phyloP scores from a whole-genome alignment of 2,888 invertebrate species.

The Anoplius nigerrimus region DNA sequence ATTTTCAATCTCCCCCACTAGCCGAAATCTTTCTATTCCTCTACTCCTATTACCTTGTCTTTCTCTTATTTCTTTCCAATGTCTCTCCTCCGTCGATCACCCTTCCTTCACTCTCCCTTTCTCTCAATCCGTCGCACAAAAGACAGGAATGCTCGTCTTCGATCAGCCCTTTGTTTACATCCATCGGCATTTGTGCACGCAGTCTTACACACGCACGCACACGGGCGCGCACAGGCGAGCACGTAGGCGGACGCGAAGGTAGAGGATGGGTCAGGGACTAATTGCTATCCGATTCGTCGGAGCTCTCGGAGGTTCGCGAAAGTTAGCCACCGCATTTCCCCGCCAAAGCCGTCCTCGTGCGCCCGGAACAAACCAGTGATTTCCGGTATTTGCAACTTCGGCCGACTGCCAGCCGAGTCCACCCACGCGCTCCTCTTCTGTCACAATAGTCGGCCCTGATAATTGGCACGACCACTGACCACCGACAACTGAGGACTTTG shows the following conservation, averaged over 20 bases:
- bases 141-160: conserved; percentile 17
- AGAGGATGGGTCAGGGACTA: conserved; percentile 49
- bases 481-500: no score
- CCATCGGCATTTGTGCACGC: background rate
- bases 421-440: no score
- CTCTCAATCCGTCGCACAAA: conserved; percentile 1
- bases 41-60: no score
- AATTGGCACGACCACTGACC: no score
- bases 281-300: conserved; percentile 52
- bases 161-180: conserved; percentile 33
- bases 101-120: conserved; percentile 2
- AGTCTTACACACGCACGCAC: background rate
- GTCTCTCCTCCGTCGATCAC: background rate
- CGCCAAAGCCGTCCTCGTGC: conserved; percentile 28
- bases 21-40: no score
- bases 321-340: conserved; percentile 46
- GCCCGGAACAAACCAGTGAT: conserved; percentile 38
- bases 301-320: conserved; percentile 36
- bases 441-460: no score
- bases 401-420: background rate
- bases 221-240: background rate
- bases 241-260: background rate
- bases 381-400: conserved; percentile 30
- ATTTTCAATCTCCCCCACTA: no score
- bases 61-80: background rate